These are phyloP conservation scores for Phyllostomus discolor DNA, from an alignment of 2,113 vertebrate species.

Conservation along the genomic window DNA sequence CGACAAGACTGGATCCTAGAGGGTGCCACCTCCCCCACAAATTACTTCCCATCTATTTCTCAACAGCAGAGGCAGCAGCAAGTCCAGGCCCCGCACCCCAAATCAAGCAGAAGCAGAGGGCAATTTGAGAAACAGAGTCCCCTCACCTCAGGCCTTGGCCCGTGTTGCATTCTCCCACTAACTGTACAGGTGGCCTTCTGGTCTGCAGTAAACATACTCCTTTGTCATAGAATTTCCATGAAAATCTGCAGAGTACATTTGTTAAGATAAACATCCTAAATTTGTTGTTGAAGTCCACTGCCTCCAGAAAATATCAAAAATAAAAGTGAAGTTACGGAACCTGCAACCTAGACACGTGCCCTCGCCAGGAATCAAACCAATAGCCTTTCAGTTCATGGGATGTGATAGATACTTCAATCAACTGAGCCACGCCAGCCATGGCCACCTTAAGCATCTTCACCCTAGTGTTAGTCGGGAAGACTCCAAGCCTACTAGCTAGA, in stretches of 20 bases:
- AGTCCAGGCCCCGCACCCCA: neutral
- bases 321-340: neutral
- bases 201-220: neutral
- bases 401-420: too few relatives aligned
- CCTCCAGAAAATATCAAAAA: neutral
- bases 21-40: rapidly evolving
- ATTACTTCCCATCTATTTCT: neutral
- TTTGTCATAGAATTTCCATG: neutral
- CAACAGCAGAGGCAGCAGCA: neutral
- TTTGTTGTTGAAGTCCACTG: neutral
- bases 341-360: too few relatives aligned
- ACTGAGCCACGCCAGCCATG: too few relatives aligned
- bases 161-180: neutral
- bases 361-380: too few relatives aligned
- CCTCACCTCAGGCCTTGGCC: neutral
- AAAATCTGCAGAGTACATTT: neutral
- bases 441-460: neutral
- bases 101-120: neutral
- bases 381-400: too few relatives aligned
- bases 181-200: neutral
- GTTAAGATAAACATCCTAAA: neutral
- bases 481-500: neutral
- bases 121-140: neutral
- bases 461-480: neutral
- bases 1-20: neutral